Base-by-base conservation (phyloP, 2,797 vertebrate genomes). In the Trichosurus vulpecula region DNA sequence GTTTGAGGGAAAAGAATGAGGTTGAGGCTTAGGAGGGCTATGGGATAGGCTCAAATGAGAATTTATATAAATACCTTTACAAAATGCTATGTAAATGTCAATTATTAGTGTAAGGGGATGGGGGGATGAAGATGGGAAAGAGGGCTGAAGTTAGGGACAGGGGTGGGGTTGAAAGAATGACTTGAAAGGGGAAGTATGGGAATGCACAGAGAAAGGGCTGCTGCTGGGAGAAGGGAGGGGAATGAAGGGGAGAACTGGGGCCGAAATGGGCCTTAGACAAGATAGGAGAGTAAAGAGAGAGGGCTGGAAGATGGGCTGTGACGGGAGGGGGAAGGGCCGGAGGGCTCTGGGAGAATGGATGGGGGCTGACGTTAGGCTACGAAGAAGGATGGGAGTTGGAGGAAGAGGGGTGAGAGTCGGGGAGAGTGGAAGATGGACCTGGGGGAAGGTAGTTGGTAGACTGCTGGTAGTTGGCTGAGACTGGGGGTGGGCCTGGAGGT, bases 251-350 rank as follows among this genome's bases (percentile, higher is more conserved):
- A 92, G 1, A 66, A 90, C 55, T 1, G 52, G 29, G 41, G 2
- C 0, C 66, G 47, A 92, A 31, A 6, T 16, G 91, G 90, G 30
- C 35, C 47, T 0, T 10, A 90, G 91, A 96, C 31, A 30, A 95
- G 29, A 27, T 41, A 56, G 51, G 14, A 91, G 35, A 19, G 12
- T n/a, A 90, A 94, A 35, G 4, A 47, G 3, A 6, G 12, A 3
- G 19, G n/a, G 47, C 11, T 61, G 89, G 61, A 93, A 0, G 66
- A 0, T 0, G 22, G 3, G 1, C 3, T 90, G 19, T 3, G 47
- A 27, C 54, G 0, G 0, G 19, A 25, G 10, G 1, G 47, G 13
- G 52, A 0, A 19, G 41, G 89, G 0, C 3, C 22, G 10, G 35
- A 22, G 3, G 9, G 10, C 35, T 61, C 11, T 61, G 58, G 8